Evolutionary conservation across 2,797 vertebrate species (phyloP).

Genomic region (Semotilus atromaculatus): DNA sequence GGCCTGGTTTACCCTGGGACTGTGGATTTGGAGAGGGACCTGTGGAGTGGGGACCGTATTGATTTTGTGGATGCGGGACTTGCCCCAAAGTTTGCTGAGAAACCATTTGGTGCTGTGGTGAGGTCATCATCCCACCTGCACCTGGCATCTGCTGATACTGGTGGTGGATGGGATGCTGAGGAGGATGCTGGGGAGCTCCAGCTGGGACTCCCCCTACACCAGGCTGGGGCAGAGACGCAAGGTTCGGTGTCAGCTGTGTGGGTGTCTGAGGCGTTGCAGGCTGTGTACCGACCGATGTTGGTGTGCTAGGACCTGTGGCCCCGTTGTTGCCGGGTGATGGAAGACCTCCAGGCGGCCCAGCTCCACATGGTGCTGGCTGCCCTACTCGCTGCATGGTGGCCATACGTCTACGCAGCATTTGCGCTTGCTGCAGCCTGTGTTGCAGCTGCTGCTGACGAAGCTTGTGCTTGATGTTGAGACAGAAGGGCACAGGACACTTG

Average conservation of each 20-base stretch:
- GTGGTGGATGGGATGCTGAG: conserved; percentile 80
- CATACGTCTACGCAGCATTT: conserved; percentile 96
- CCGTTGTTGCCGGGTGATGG: conserved; percentile 79
- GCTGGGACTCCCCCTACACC: conserved; percentile 67
- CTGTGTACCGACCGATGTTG: conserved; percentile 89
- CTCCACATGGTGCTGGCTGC: conserved; percentile 72
- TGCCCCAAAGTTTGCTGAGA: conserved; percentile 82
- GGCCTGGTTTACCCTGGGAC: conserved; percentile 90
- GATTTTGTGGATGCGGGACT: conserved; percentile 82
- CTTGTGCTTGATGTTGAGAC: conserved; percentile 98
- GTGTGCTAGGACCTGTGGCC: conserved; percentile 79
- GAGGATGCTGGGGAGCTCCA: conserved; percentile 74
- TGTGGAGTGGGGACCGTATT: conserved; percentile 76
- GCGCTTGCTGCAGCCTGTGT: conserved; percentile 95
- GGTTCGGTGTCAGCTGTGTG: conserved; percentile 66
- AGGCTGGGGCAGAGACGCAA: conserved; percentile 69
- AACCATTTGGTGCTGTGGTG: conserved; percentile 89
- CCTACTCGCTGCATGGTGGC: conserved; percentile 96
- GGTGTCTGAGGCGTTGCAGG: conserved; percentile 92
- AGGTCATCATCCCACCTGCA: conserved; percentile 74
- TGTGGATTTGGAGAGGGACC: conserved; percentile 81
- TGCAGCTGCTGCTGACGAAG: conserved; percentile 97
- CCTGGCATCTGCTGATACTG: conserved; percentile 74
- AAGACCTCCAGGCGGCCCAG: conserved; percentile 82
- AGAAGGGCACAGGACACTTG: conserved; percentile 98